Evolutionary conservation across 2,888 invertebrate species (phyloP), one percentile per base, ranked within the genome.

Genomic region (Mechanitis messenoides): DNA sequence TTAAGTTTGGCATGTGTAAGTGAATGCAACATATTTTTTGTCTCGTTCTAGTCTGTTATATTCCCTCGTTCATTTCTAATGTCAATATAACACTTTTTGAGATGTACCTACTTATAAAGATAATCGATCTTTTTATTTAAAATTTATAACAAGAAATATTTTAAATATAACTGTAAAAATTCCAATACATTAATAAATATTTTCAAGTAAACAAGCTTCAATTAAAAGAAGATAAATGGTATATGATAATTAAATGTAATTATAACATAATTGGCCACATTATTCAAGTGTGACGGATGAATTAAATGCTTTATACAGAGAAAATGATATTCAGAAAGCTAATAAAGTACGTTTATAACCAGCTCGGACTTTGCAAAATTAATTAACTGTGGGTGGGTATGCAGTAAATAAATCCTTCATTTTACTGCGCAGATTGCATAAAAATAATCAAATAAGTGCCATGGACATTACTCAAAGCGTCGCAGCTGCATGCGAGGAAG

Each of bases 391-490:
- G 75, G 77, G 76, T 74, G 78, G 77, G 76, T 75, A 74, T 81
- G 78, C 80, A 78, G 80, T 79, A 80, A 84, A 84, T 85, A 84
- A 85, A 85, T 84, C 81, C 81, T 83, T 85, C 83, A 84, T 85
- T 88, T 86, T 81, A 76, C 83, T 75, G 82, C 78, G 79, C 85
- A 87, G 85, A 87, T 88, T 88, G 88, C 87, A 88, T 85, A 88
- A 88, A 88, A 87, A 87, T 88, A 89, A 87, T 88, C 86, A 87
- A 88, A 87, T 88, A 88, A 87, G 85, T 87, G 85, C 80, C 83
- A 81, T 84, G 86, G 83, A 80, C 85, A 87, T 87, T 86, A 87
- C 84, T 88, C 85, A 85, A 81, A 83, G 79, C 79, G 80, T 76
- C 82, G 81, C 80, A 79, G 75, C 78, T 75, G 78, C 74, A 75